Conservation (phyloP, 1,140 invertebrate genomes). For the Heliothis subflexa region DNA sequence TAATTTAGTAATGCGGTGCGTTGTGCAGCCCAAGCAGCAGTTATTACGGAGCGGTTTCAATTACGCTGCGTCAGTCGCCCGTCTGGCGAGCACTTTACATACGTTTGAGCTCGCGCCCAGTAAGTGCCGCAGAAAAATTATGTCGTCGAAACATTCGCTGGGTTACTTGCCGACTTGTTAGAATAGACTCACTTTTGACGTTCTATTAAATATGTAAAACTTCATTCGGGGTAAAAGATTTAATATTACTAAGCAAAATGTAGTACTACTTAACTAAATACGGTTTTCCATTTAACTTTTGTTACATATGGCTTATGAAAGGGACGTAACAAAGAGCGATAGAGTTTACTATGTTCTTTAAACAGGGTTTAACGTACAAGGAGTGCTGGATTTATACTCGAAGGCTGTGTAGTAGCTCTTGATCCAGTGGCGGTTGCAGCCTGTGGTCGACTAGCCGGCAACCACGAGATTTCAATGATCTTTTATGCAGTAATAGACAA, state of each 20-base stretch:
- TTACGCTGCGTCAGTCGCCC: constrained; percentile 37
- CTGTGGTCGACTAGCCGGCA: neutral
- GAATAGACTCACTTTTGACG: too few relatives aligned
- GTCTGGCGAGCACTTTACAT: constrained; percentile 34
- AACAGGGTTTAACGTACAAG: too few relatives aligned
- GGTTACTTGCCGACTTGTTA: too few relatives aligned
- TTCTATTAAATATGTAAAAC: too few relatives aligned
- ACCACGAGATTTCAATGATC: constrained; percentile 13
- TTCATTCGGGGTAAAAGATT: too few relatives aligned
- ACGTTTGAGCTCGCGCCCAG: constrained; percentile 27
- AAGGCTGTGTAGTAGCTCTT: neutral
- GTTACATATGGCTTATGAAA: too few relatives aligned
- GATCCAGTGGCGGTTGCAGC: constrained; percentile 20
- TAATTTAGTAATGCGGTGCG: constrained; percentile 46
- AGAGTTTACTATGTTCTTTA: too few relatives aligned
- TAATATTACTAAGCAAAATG: too few relatives aligned
- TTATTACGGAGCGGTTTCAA: constrained; percentile 41
- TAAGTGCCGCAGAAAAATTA: constrained; percentile 19
- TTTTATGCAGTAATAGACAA: neutral
- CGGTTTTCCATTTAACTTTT: too few relatives aligned
- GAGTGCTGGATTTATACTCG: neutral
- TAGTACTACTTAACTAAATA: too few relatives aligned
- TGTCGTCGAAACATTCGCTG: constrained; percentile 5
- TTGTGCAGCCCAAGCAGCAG: constrained; percentile 24
- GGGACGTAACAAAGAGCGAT: too few relatives aligned